phyloP scores from a whole-genome alignment of 2,797 vertebrate species.

The Sphaeramia orbicularis region DNA sequence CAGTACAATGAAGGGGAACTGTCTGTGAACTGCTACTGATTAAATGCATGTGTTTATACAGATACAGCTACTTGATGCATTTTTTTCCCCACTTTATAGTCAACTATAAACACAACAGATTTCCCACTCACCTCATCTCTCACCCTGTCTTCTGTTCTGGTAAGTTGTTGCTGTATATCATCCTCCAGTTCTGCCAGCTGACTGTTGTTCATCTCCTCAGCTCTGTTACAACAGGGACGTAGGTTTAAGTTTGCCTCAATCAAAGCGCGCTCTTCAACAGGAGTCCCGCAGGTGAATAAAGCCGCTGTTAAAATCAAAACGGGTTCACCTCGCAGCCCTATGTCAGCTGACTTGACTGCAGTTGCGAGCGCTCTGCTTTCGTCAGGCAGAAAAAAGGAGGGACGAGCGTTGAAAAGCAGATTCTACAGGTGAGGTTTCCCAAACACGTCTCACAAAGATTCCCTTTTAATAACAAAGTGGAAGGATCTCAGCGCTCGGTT shows the following conservation, averaged over 20 bases:
- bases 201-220: constrained; percentile 79
- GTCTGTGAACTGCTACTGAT: background rate
- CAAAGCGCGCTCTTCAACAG: constrained; percentile 4
- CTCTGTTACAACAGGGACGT: constrained; percentile 68
- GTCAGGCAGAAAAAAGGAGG: constrained; percentile 46
- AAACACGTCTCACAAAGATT: constrained; percentile 4
- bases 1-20: too few relatives aligned
- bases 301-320: constrained; percentile 1
- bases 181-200: constrained; percentile 86
- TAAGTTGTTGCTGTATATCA: constrained; percentile 81
- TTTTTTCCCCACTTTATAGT: background rate
- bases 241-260: constrained; percentile 3
- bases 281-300: background rate
- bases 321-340: background rate
- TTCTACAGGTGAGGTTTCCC: constrained; percentile 8
- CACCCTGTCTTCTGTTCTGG: constrained; percentile 72
- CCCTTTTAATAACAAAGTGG: background rate
- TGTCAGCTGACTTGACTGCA: constrained; percentile 13
- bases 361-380: constrained; percentile 29
- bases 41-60: background rate
- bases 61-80: background rate
- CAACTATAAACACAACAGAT: background rate
- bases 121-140: constrained; percentile 78
- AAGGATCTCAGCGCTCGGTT: background rate
- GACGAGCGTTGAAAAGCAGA: constrained; percentile 26